Evolutionary conservation across 2,113 vertebrate genomes (phyloP), one percentile per base, ranked within the genome.

Genomic region (Hippopotamus amphibius): DNA sequence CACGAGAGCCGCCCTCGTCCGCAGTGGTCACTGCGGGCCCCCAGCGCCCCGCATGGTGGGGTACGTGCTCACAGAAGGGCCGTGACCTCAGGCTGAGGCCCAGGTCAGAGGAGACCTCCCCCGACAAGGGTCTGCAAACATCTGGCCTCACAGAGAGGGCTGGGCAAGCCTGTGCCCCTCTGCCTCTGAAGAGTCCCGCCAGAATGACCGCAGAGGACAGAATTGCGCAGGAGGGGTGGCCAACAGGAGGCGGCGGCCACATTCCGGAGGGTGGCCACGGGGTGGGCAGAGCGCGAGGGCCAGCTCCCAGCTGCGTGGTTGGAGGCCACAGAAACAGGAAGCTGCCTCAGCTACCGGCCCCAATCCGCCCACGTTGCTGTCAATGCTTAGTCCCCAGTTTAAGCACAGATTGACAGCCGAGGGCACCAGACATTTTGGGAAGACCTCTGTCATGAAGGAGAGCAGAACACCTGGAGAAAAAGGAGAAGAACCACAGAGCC

Each of bases 331-430:
- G n/a, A 22, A 24, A 10, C 9, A 3, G 33, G 19, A 1, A 5
- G 30, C 53, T 59, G 41, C 30, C 21, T n/a, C 14, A 1, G 43
- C 10, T 5, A 0, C 76, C 3, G 13, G 14, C 76, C 26, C 77
- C 66, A 21, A 14, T 9, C 65, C 0, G 0, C 43, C 17, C 9
- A 0, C 4, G 2, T 4, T 7, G 46, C 26, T 26, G 0, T 14
- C 26, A 3, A 1, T 24, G 28, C 24, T 19, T 12, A 7, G 48
- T 26, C 19, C 59, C 37, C 12, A 0, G 0, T 7, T 15, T 57
- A 53, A 13, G 26, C 5, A 0, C 2, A 8, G 66, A 16, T 4
- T 4, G 41, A 28, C 33, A 41, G 46, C 43, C 4, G 0, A 37
- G 74, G 43, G 15, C 59, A 11, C 28, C 33, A 43, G 53, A 15